Evolutionary conservation across 2,113 vertebrate genomes (phyloP), one percentile per base, ranked within the genome.

Genomic region (Gulo gulo): DNA sequence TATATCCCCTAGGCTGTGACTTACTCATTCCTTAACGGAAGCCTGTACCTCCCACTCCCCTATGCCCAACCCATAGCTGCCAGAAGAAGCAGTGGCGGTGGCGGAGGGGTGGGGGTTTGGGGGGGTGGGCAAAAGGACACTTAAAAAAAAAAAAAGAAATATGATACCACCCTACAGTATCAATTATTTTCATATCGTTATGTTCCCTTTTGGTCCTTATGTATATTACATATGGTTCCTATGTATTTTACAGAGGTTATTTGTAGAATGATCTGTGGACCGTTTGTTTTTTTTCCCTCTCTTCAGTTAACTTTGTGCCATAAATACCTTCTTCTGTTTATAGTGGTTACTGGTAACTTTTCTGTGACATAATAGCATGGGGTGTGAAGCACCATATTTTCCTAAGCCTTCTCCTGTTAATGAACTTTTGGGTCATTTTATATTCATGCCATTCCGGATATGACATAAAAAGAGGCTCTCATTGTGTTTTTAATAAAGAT

Each of bases 401-500:
- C 18, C 47, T 73, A 87, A 87, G 34, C 24, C 29, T 89, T 82
- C 26, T 85, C 36, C 87, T 81, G 57, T 36, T 90, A 81, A 4
- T 50, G 45, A 79, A 97, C 14, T 90, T 95, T 84, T 45, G 29
- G 63, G 71, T 81, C 69, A 95, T 80, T 92, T 84, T 71, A n/a
- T 76, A 65, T 65, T 73, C 20, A 39, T 5, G n/a, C 7, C 42
- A n/a, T 90, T 87, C 34, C 7, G 76, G n/a, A 80, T 88, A 74
- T 82, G 20, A 45, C 69, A 45, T 74, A 92, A 88, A 87, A 92
- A 69, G 34, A 36, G 34, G 18, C 67, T 69, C 67, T 69, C 15
- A 71, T 89, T 90, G 24, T 21, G 87, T 94, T 96, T 96, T 92
- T 88, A 94, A 65, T 96, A 96, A 93, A 71, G 63, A 76, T 16